Evolutionary conservation across 2,797 vertebrate genomes (phyloP), one percentile per base, ranked within the genome.

Genomic region (Syngnathus acus): DNA sequence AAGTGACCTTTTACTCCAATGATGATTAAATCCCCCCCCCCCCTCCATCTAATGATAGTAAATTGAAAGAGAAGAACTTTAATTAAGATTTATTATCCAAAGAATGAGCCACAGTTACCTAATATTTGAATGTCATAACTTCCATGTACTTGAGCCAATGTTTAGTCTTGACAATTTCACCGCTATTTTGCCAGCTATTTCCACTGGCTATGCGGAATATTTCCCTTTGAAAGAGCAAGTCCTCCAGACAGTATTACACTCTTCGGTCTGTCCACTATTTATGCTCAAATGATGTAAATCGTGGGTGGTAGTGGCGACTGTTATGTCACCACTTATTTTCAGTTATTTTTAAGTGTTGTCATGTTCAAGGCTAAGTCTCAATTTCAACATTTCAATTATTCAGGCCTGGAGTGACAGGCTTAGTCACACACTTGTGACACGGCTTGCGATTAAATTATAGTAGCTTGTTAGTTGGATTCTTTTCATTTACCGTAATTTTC

Each of bases 81-180:
- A 65, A 59, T 59, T 81, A 67, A 63, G 60, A 65, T 62, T 45
- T 68, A 64, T 59, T 19, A 74, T 16, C 68, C n/a, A 67, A 74
- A 70, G 58, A 68, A 65, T 74, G 54, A 73, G 70, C 59, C 51
- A 68, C 69, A 60, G 73, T 89, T 89, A 86, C 80, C 70, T 82
- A 87, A 87, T 73, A 75, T 63, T 79, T 78, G 62, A 86, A 58
- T 64, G 73, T 86, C 83, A 87, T 66, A 82, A 69, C 78, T 85
- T 87, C 82, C 84, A 83, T 82, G 58, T 68, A 55, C 64, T 64
- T 3, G 42, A 72, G 78, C 75, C 71, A 82, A 59, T 70, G 74
- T 79, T 86, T 74, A 71, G 70, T 80, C 76, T 74, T 76, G 71
- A 77, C 64, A 50, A 42, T 78, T 70, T 70, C 72, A 69, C 77